Base-by-base conservation (phyloP, 2,888 invertebrate genomes). In the Aleiodes leptofemur region DNA sequence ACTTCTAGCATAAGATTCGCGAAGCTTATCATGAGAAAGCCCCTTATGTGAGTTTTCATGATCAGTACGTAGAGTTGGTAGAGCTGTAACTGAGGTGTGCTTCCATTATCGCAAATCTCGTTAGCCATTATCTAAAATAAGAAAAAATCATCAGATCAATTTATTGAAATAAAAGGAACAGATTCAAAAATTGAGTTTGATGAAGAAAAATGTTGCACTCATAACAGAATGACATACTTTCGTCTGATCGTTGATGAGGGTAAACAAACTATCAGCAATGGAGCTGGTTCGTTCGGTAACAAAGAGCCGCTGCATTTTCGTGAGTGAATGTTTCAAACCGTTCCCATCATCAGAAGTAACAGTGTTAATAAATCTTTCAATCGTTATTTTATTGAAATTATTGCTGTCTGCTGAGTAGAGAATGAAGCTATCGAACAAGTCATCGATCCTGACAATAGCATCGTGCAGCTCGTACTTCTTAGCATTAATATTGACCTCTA, bases 401-500 rank as follows among this genome's bases (percentile, higher is more conserved):
- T 55, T 7, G 3, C 14, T 14, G 7, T n/a, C 3, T 14, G 7
- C 55, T 13, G 55, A 16, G 14, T 55, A 55, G 55, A 55, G 7
- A 4, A 55, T 7, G 55, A 16, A 55, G 14, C 16, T 16, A 14
- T 14, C 55, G 14, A 55, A 55, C 16, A 55, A 55, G 14, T 14
- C 55, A 8, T 55, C 55, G 7, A 55, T 8, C 55, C 55, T n/a
- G 6, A 16, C 55, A 9, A 55, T 55, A 11, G 43, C 43, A 14
- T 55, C 11, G 16, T 55, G 55, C 13, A 55, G 8, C 13, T 53
- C 50, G 57, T 69, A 48, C 72, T 59, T 51, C 66, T 56, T 64
- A 14, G 34, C 59, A 70, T 71, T 74, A 71, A 75, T 71, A 48
- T 74, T 71, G 48, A 61, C 61, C 14, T 34, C 43, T 70, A 43